phyloP scores from a whole-genome alignment of 2,888 invertebrate species.

The Philopedon plagiatum region DNA sequence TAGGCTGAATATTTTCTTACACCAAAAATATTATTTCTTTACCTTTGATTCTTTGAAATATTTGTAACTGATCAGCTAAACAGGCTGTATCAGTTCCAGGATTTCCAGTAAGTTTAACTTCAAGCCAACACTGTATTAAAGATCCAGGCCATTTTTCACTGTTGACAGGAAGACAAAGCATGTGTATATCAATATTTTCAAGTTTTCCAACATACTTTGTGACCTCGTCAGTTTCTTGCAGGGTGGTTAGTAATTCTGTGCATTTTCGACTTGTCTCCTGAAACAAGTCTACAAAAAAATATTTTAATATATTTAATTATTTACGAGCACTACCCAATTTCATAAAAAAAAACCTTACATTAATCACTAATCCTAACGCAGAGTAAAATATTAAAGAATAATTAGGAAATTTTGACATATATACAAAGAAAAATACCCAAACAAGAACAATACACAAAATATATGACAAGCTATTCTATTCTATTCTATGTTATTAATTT shows the following conservation, averaged over 20 bases:
- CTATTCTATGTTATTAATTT: no score
- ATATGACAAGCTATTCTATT: no score
- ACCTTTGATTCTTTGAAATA: constrained; percentile 87
- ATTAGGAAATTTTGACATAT: no score
- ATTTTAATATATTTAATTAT: background rate
- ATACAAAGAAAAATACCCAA: no score
- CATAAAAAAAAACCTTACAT: no score
- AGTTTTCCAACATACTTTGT: constrained; percentile 58
- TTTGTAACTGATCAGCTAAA: constrained; percentile 85
- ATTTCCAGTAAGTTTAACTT: constrained; percentile 87
- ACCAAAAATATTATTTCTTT: background rate
- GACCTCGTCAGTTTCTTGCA: constrained; percentile 57
- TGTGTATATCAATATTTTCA: constrained; percentile 59
- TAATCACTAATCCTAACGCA: no score
- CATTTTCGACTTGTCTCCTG: constrained; percentile 74
- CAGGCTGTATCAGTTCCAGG: constrained; percentile 87
- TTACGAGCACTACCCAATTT: no score
- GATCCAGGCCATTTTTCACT: constrained; percentile 63
- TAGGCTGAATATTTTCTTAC: no score
- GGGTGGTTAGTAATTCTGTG: constrained; percentile 77
- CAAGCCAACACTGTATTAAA: constrained; percentile 80
- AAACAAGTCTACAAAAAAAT: constrained; percentile 70
- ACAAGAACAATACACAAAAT: no score
- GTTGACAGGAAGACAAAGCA: constrained; percentile 57
- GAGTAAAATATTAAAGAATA: no score